Evolutionary conservation across 2,888 invertebrate species (phyloP).

Genomic region (Caprella mutica): DNA sequence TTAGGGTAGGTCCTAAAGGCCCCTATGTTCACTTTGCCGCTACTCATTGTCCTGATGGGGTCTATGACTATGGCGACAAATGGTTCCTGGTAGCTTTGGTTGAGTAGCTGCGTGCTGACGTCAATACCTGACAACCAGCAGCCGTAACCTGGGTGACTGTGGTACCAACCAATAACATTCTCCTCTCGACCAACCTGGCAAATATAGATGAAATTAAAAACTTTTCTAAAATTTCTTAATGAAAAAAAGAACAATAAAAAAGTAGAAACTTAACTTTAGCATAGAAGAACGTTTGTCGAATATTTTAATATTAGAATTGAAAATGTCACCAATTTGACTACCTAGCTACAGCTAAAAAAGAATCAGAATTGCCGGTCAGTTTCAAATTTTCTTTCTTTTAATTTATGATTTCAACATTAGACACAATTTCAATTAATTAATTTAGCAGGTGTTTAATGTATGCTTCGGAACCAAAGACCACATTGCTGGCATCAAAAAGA

Average conservation of each 20-base stretch:
- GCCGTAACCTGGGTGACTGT: conserved; percentile 98
- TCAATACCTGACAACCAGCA: conserved; percentile 99
- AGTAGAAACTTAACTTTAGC: background rate
- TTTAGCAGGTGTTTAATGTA: too few species aligned
- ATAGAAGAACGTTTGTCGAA: too few species aligned
- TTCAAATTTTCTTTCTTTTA: too few species aligned
- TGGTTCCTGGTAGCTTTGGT: conserved; percentile 96
- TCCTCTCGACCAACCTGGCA: conserved; percentile 79
- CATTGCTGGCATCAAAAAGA: too few species aligned
- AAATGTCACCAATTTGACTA: too few species aligned
- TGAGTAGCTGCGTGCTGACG: conserved; percentile 96
- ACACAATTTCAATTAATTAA: too few species aligned
- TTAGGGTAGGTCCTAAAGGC: conserved; percentile 86
- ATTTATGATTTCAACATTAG: too few species aligned
- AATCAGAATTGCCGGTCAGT: too few species aligned
- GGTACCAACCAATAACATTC: conserved; percentile 99
- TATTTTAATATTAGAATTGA: too few species aligned
- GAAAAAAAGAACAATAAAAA: background rate
- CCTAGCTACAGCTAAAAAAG: too few species aligned
- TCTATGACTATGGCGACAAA: conserved; percentile 98
- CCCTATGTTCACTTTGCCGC: conserved; percentile 97
- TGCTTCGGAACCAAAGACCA: too few species aligned
- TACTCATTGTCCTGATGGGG: conserved; percentile 93
- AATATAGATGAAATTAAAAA: background rate
- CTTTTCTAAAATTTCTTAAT: background rate